Percentiles rank a stretch among this genome's conserved stretches.
Conservation (phyloP, 2,888 invertebrate genomes). For the Brachyptera risi region DNA sequence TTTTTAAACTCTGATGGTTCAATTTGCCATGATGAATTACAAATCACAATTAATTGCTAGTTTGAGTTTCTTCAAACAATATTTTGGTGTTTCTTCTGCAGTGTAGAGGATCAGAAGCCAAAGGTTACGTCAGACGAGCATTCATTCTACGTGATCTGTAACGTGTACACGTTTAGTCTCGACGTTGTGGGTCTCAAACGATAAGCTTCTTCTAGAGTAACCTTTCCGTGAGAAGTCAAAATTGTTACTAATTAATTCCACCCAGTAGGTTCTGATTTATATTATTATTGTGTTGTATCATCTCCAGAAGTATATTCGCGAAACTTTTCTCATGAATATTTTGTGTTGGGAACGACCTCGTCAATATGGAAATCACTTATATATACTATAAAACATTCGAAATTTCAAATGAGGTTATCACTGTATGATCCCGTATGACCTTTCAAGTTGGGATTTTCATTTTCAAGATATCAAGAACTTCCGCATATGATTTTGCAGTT, state of each 20-base stretch:
- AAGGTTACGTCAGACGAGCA: neutral
- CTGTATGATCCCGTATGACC: too few relatives aligned
- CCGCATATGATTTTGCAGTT: too few relatives aligned
- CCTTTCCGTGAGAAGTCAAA: neutral
- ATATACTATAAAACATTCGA: too few relatives aligned
- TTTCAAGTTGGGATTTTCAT: too few relatives aligned
- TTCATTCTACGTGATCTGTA: neutral
- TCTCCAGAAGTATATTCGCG: neutral
- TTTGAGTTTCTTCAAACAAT: too few relatives aligned
- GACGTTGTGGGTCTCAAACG: neutral
- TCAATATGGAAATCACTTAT: too few relatives aligned
- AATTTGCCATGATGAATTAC: too few relatives aligned
- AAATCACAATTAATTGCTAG: too few relatives aligned
- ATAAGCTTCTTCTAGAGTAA: neutral
- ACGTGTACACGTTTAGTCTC: neutral
- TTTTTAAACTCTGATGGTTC: too few relatives aligned
- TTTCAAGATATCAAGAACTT: too few relatives aligned
- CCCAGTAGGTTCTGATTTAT: constrained; percentile 8
- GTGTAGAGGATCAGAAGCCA: neutral
- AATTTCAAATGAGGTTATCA: too few relatives aligned
- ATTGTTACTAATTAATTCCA: constrained; percentile 3
- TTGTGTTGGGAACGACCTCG: too few relatives aligned
- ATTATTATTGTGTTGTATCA: neutral
- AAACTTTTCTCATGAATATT: constrained; percentile 9
- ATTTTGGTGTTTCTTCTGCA: neutral